Conservation (phyloP, 2,888 invertebrate species). For the Synanthedon myopaeformis region DNA sequence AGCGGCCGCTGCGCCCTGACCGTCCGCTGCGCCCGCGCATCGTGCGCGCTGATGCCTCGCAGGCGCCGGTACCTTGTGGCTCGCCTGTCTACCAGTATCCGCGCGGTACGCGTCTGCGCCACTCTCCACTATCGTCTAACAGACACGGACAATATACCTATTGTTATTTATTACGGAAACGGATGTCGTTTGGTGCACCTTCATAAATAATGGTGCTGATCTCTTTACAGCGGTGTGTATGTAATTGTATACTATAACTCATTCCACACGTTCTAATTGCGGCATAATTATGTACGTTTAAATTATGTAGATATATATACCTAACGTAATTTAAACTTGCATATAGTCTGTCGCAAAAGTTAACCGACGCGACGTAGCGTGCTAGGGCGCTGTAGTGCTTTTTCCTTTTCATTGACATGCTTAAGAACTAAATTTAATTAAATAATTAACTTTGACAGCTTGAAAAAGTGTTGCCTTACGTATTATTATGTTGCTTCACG, state of each 20-base stretch:
- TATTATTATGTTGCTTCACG: too few species aligned
- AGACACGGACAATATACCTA: neutral
- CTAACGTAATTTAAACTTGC: too few species aligned
- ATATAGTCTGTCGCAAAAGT: too few species aligned
- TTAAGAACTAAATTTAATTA: too few species aligned
- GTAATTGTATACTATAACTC: neutral
- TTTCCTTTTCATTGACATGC: too few species aligned
- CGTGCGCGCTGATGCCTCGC: slow-evolving; percentile 57
- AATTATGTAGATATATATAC: too few species aligned
- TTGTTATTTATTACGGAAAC: neutral
- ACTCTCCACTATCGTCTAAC: slow-evolving; percentile 21
- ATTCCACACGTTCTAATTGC: neutral
- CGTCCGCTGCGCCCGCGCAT: slow-evolving; percentile 41
- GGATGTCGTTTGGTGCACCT: neutral
- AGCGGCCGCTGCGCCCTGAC: slow-evolving; percentile 65
- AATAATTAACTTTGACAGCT: too few species aligned
- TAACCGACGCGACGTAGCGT: too few species aligned
- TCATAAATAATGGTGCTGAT: slow-evolving; percentile 4
- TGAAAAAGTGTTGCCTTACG: too few species aligned
- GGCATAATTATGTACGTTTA: too few species aligned
- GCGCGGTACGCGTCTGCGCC: slow-evolving; percentile 27
- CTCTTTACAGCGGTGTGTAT: neutral
- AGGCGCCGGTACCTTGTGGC: slow-evolving; percentile 41
- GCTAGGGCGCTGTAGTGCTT: too few species aligned
- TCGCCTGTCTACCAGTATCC: slow-evolving; percentile 51